Evolutionary conservation across 2,113 vertebrate species (phyloP), one percentile per base, ranked within the genome.

Genomic region (Colossoma macropomum): DNA sequence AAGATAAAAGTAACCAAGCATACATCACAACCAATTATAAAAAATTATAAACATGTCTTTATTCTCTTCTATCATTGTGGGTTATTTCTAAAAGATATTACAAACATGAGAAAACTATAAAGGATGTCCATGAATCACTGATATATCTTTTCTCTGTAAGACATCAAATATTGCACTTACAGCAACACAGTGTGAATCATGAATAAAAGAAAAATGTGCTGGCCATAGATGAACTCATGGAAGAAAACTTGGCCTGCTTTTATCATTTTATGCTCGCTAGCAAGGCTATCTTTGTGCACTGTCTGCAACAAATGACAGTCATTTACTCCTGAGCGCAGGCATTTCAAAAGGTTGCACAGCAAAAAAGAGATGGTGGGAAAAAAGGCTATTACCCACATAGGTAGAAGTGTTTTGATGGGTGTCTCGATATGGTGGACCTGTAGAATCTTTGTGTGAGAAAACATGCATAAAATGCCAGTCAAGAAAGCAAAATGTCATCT

Each of bases 401-500:
- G 72, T 82, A 80, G 81, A 30, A 85, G 83, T 86, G 90, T 89
- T 92, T 84, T 88, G 86, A 90, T 90, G 80, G 83, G 75, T 86
- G 83, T 32, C 73, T 77, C 69, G 79, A 91, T 87, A 88, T 38
- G 48, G 41, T 52, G 77, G 85, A 87, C 85, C 87, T 76, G 83
- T 75, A 77, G 80, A 85, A 84, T 84, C 80, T 85, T 6, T 56
- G 54, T 78, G 88, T 85, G 80, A 21, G 52, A 23, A 56, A 81
- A 86, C 76, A 54, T 74, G 84, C 86, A 82, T 80, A 72, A 89
- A 90, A 89, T 88, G 87, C 91, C 95, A 89, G 89, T 91, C 81
- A 93, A 89, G 85, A 89, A 86, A 86, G 88, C 84, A 89, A 90
- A 90, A 94, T 90, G 92, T 88, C 89, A 90, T 86, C 75, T 71